phyloP scores from a whole-genome alignment of 2,113 vertebrate genomes.

The Apaloderma vittatum region DNA sequence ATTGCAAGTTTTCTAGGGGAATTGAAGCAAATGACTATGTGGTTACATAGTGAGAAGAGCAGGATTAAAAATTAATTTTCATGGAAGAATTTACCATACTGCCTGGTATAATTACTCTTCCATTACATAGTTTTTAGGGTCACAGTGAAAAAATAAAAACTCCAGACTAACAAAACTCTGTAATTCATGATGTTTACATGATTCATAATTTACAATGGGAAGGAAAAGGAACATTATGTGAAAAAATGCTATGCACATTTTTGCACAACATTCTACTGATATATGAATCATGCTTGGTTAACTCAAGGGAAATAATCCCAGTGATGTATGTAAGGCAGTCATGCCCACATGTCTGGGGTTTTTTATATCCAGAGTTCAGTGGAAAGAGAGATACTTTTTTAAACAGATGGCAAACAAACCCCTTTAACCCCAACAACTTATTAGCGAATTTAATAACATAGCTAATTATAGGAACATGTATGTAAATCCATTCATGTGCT shows the following conservation, averaged over 20 bases:
- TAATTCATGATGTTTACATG: constrained; percentile 25
- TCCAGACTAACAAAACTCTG: neutral
- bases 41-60: neutral
- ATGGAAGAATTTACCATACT: neutral
- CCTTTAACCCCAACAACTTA: constrained; percentile 32
- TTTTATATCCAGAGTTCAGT: constrained; percentile 69
- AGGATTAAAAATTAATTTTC: neutral
- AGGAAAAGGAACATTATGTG: constrained; percentile 35
- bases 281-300: constrained; percentile 61
- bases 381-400: constrained; percentile 60
- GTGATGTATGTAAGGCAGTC: constrained; percentile 63
- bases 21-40: neutral
- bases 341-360: constrained; percentile 62
- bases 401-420: constrained; percentile 69
- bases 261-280: constrained; percentile 57
- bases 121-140: neutral
- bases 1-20: neutral
- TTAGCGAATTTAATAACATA: constrained; percentile 65
- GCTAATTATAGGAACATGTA: constrained; percentile 51
- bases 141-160: constrained; percentile 1
- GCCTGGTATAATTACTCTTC: neutral
- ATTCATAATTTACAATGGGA: constrained; percentile 59
- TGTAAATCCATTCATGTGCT: constrained; percentile 41
- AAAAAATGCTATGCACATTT: constrained; percentile 60
- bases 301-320: constrained; percentile 66